Conservation (phyloP, 2,797 vertebrate species). For the Philypnodon macrostomus region DNA sequence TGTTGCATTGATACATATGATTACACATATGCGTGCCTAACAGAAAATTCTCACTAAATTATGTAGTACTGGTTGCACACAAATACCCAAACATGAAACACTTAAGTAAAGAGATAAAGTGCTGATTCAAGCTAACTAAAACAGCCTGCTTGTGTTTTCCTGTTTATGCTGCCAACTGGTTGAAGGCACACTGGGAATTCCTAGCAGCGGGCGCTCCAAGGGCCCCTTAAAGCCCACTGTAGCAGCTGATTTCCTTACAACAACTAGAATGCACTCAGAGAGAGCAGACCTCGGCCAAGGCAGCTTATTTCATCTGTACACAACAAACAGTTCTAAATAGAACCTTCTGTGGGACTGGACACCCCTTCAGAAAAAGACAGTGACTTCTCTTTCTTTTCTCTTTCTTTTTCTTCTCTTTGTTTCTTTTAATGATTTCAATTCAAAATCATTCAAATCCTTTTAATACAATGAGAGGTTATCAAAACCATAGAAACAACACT, state of each 20-base stretch:
- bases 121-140: constrained; percentile 22
- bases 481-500: too few species aligned
- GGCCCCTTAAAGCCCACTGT: constrained; percentile 25
- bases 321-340: too few species aligned
- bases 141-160: constrained; percentile 11
- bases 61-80: constrained; percentile 7
- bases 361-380: too few species aligned
- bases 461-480: too few species aligned
- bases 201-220: constrained; percentile 26
- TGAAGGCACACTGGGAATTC: constrained; percentile 18
- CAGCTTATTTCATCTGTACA: too few species aligned
- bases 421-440: too few species aligned
- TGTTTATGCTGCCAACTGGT: constrained; percentile 11
- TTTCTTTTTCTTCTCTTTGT: too few species aligned
- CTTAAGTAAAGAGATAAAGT: constrained; percentile 8
- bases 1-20: constrained; percentile 36
- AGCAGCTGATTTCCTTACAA: constrained; percentile 17
- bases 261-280: too few species aligned
- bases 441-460: too few species aligned
- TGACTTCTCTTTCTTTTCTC: too few species aligned
- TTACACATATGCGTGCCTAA: constrained; percentile 24
- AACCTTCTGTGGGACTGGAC: too few species aligned
- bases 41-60: constrained; percentile 19
- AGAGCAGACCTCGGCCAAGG: too few species aligned
- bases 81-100: constrained; percentile 3